Evolutionary conservation across 2,113 vertebrate species (phyloP).

Genomic region (Rostratula benghalensis): DNA sequence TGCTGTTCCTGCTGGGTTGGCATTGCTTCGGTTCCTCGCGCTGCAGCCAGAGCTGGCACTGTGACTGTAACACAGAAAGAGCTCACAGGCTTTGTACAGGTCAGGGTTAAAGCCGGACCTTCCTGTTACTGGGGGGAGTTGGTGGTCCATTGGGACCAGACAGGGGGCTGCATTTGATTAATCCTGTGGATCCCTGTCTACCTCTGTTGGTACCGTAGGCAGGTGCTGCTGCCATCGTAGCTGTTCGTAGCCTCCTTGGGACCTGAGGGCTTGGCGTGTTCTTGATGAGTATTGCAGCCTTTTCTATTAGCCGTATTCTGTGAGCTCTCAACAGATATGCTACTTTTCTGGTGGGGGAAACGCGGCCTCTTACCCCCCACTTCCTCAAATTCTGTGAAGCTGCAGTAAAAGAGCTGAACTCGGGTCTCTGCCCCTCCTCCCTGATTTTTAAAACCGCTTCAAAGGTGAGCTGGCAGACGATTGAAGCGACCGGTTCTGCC

Average conservation of each 20-base stretch:
- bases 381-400: constrained; percentile 12
- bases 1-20: background rate
- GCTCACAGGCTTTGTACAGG: background rate
- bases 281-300: background rate
- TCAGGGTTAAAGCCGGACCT: background rate
- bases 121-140: background rate
- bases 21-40: background rate
- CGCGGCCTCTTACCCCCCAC: background rate
- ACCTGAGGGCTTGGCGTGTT: background rate
- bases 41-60: background rate
- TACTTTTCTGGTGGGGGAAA: background rate
- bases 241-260: background rate
- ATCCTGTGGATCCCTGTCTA: rapidly evolving
- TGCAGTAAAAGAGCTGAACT: constrained; percentile 25
- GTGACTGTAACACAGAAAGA: background rate
- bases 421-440: constrained; percentile 37
- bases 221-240: background rate
- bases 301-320: background rate
- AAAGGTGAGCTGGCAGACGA: constrained; percentile 22
- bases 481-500: constrained; percentile 30
- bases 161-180: rapidly evolving
- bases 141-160: rapidly evolving
- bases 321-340: background rate
- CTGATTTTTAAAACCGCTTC: constrained; percentile 55
- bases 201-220: rapidly evolving